Conservation (phyloP, 2,797 vertebrate species). For the Peromyscus eremicus region DNA sequence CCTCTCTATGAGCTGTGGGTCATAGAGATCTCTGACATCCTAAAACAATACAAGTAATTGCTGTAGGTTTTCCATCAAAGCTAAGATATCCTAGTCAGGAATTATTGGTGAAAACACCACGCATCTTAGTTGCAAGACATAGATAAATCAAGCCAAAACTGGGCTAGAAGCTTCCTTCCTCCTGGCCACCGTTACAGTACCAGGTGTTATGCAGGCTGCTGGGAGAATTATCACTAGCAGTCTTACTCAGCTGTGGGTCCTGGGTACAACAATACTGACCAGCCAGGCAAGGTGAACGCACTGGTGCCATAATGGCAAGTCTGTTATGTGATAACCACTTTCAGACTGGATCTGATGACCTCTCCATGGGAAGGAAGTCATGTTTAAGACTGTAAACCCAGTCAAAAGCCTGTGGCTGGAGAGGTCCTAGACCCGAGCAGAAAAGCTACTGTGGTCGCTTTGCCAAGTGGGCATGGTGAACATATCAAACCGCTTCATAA, state of each 20-base stretch:
- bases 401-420: neutral
- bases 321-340: neutral
- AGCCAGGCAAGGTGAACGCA: neutral
- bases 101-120: neutral
- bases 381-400: neutral
- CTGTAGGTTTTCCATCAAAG: neutral
- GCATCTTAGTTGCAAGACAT: neutral
- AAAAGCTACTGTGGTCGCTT: neutral
- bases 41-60: neutral
- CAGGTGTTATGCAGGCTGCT: neutral
- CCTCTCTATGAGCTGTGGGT: neutral
- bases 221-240: neutral
- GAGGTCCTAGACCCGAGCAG: neutral
- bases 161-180: neutral
- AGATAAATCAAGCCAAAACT: neutral
- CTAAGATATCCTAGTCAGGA: neutral
- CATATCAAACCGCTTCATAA: neutral
- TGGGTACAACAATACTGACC: no score
- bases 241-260: neutral
- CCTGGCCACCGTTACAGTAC: no score
- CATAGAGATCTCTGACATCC: neutral
- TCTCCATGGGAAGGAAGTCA: neutral
- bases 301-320: neutral
- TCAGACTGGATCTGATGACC: neutral
- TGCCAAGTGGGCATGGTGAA: neutral